A percentile compares a stretch with the other conserved stretches of the same genome.
Conservation (phyloP, 2,888 invertebrate genomes). For the Drepanosiphum platanoidis region DNA sequence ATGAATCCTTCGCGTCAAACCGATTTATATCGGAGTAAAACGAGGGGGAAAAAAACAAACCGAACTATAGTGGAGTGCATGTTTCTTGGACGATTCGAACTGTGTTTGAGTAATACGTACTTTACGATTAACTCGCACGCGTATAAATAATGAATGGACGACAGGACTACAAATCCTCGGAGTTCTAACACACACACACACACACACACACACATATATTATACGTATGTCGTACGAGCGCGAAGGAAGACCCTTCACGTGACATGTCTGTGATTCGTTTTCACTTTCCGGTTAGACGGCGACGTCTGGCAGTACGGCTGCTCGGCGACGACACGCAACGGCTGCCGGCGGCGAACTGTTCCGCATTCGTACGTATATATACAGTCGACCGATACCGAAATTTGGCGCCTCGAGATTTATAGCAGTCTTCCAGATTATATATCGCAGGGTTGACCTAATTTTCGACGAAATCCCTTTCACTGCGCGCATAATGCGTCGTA, state of each 20-base stretch:
- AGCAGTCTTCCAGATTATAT: not conserved
- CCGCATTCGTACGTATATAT: not conserved
- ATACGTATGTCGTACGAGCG: not conserved
- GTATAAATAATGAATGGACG: too few species aligned
- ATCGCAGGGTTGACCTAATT: not conserved
- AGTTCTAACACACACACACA: not conserved
- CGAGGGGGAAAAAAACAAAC: too few species aligned
- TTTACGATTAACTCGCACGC: too few species aligned
- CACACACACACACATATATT: not conserved
- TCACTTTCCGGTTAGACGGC: conserved; percentile 33
- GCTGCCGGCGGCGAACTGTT: not conserved
- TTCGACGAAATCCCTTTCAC: not conserved
- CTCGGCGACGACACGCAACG: not conserved
- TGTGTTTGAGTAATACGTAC: too few species aligned
- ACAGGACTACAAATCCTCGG: not conserved
- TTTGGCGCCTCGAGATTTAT: conserved; percentile 15
- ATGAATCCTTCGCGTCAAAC: too few species aligned
- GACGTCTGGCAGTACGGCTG: not conserved
- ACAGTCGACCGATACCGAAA: not conserved
- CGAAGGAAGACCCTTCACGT: not conserved
- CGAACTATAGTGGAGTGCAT: too few species aligned
- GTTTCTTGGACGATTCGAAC: too few species aligned
- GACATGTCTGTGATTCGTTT: conserved; percentile 32
- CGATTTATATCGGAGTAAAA: too few species aligned
- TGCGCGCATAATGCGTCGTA: not conserved